Evolutionary conservation across 2,797 vertebrate genomes (phyloP), one percentile per base, ranked within the genome.

Genomic region (Bradypus variegatus): DNA sequence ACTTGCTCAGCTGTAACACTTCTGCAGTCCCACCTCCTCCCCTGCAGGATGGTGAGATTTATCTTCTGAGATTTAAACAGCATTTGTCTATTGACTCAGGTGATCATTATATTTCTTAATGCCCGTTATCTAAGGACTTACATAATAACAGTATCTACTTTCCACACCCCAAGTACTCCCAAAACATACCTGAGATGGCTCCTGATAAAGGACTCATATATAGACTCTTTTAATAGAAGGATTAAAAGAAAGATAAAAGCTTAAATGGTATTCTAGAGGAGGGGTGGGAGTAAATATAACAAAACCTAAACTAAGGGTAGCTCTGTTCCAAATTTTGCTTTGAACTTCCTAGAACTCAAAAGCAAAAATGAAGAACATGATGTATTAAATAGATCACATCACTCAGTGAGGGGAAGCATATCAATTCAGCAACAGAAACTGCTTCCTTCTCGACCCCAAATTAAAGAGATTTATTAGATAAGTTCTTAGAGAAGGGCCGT

Each of bases 221-320:
- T 2, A 29, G 70, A 45, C 41, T 45, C 41, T 45, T 45, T 45
- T 45, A 45, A 45, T 25, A 14, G 65, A 38, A n/a, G 0, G 10
- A 19, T 18, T n/a, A 55, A 25, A 29, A 23, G 62, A n/a, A 64
- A 45, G 70, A 60, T 15, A 53, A 38, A 64, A 45, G 36, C 27
- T 2, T 64, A 36, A 16, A 25, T 9, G 15, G 12, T 36, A 1
- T 1, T 2, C 2, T 6, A 29, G 19, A 25, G 15, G 31, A 53
- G 13, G 19, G 25, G 3, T 45, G 41, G 36, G 15, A 48, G 5
- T 6, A 41, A 4, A 16, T 6, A 29, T 4, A n/a, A 48, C 23
- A 25, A 72, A 48, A 64, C 2, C 6, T 5, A 64, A 62, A 55
- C 25, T 12, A 36, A 41, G 38, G 23, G 4, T 2, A 45, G 73